Evolutionary conservation across 53 echinoderm and acorn worm genomes (phyloP).

Genomic region (Mesocentrotus franciscanus): DNA sequence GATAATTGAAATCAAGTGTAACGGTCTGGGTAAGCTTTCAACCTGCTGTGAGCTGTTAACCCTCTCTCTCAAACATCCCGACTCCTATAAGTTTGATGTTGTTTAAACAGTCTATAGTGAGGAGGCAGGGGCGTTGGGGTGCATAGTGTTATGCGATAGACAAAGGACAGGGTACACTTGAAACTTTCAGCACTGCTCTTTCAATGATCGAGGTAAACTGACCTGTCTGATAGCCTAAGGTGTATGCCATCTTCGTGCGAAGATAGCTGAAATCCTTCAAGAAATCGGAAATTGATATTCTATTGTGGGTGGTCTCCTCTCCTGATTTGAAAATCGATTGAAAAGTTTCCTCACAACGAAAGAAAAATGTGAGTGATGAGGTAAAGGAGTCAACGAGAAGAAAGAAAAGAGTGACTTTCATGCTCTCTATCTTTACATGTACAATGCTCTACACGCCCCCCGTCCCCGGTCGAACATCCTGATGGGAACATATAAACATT

Average conservation of each 20-base stretch:
- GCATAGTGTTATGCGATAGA: not conserved
- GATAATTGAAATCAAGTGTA: slow-evolving; percentile 37
- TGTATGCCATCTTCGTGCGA: not conserved
- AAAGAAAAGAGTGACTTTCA: not conserved
- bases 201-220: not conserved
- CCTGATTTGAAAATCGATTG: not conserved
- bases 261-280: not conserved
- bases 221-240: not conserved
- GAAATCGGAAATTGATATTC: not conserved
- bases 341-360: not conserved
- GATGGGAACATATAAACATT: too few relatives aligned
- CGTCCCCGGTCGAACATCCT: not conserved
- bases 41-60: not conserved
- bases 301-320: not conserved
- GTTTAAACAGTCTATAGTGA: not conserved
- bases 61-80: not conserved
- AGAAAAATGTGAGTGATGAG: not conserved
- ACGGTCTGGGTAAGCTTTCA: slow-evolving; percentile 1
- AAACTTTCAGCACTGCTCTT: not conserved
- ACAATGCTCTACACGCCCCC: not conserved
- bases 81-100: not conserved
- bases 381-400: not conserved
- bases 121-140: not conserved
- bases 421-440: not conserved
- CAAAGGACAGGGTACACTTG: not conserved